A percentile compares a stretch with the other conserved stretches of the same genome.
These are phyloP conservation scores for Platerodrilus igneus DNA, from an alignment of 2,888 invertebrate genomes.

Conservation along the genomic window DNA sequence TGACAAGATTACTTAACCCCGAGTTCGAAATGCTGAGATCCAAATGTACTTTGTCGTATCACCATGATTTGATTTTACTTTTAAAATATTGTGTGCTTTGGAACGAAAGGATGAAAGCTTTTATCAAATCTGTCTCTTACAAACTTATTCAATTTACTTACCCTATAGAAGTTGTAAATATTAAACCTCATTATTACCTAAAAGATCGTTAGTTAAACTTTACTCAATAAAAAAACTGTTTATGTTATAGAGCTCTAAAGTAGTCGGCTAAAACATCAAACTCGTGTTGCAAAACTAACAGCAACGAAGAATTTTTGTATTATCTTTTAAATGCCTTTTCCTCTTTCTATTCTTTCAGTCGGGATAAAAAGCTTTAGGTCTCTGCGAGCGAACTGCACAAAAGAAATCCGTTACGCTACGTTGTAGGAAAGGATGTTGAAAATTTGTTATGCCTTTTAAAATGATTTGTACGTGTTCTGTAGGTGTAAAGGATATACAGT, in stretches of 20 bases:
- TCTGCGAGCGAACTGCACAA: constrained; percentile 15
- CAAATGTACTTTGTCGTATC: constrained; percentile 14
- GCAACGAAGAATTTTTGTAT: constrained; percentile 20
- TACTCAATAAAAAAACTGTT: too few relatives aligned
- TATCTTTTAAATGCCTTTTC: constrained; percentile 23
- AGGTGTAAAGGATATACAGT: constrained; percentile 14
- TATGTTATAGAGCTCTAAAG: too few relatives aligned
- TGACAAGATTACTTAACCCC: constrained; percentile 17
- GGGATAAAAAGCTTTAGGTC: constrained; percentile 21
- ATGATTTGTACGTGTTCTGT: constrained; percentile 17
- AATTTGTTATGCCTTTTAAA: constrained; percentile 17
- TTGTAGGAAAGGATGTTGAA: constrained; percentile 17
- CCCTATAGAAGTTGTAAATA: too few relatives aligned
- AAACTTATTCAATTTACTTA: too few relatives aligned
- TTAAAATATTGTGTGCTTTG: constrained; percentile 8
- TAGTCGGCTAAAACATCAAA: constrained; percentile 15
- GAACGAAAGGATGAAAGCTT: background rate
- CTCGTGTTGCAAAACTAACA: constrained; percentile 18
- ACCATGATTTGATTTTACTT: constrained; percentile 12
- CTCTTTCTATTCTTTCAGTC: constrained; percentile 20
- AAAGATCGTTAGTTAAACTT: too few relatives aligned
- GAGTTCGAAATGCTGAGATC: constrained; percentile 12
- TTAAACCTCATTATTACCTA: too few relatives aligned
- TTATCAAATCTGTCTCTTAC: too few relatives aligned
- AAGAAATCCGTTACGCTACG: constrained; percentile 10